Percentiles rank a stretch among this genome's conserved stretches.
These are phyloP conservation scores for Brachionus koreanus DNA, from an alignment of 1,140 invertebrate genomes.

Conservation along the genomic window DNA sequence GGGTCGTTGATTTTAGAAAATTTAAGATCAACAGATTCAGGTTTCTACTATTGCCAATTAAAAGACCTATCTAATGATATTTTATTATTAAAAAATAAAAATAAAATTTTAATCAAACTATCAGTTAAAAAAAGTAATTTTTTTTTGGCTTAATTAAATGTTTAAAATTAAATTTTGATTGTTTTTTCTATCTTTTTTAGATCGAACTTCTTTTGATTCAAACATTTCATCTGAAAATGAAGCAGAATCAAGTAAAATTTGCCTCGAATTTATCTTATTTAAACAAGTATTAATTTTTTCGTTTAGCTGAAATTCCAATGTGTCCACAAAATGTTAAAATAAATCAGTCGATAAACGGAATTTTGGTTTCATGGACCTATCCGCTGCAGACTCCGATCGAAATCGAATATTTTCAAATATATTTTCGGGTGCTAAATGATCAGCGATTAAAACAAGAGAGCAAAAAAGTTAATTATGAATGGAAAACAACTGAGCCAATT, in stretches of 20 bases:
- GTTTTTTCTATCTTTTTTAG: neutral
- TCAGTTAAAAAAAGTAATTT: neutral
- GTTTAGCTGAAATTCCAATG: conserved; percentile 20
- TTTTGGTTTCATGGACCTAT: conserved; percentile 23
- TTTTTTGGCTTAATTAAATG: neutral
- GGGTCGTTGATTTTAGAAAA: neutral
- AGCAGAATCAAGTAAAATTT: neutral
- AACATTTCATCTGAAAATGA: neutral
- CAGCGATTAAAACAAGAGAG: neutral
- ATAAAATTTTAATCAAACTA: conserved; percentile 5
- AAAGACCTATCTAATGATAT: neutral
- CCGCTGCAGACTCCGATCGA: neutral
- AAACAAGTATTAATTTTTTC: neutral
- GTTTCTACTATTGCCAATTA: conserved; percentile 1
- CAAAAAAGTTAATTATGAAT: conserved; percentile 1
- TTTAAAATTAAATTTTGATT: too few relatives aligned
- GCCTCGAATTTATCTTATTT: neutral
- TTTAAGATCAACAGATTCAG: neutral
- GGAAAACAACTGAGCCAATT: conserved; percentile 26
- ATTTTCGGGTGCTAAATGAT: conserved; percentile 1
- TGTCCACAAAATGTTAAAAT: neutral
- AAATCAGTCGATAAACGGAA: conserved; percentile 31
- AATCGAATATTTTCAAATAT: conserved; percentile 44
- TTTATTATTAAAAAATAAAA: neutral
- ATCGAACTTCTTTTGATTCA: neutral